phyloP scores from a whole-genome alignment of 1,140 invertebrate species.

The Linepithema humile region DNA sequence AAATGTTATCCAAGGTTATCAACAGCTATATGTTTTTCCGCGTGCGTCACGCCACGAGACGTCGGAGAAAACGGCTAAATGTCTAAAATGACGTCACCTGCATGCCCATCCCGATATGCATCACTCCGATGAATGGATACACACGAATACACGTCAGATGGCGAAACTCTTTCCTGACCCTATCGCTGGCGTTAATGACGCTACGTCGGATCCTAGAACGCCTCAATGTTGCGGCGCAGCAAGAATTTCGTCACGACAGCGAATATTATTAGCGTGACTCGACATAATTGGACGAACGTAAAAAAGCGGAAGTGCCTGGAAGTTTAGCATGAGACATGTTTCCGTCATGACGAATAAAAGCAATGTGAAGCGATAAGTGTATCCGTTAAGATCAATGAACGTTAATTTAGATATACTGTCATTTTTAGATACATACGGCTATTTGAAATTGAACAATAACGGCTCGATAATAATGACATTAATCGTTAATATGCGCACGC shows the following conservation, averaged over 20 bases:
- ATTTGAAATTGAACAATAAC: not conserved
- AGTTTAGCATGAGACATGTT: not conserved
- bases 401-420: not conserved
- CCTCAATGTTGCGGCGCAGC: not conserved
- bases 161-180: slow-evolving; percentile 21
- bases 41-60: slow-evolving; percentile 33
- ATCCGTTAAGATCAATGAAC: not conserved
- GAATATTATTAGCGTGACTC: slow-evolving; percentile 33
- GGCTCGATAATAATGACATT: not conserved
- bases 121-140: slow-evolving; percentile 11
- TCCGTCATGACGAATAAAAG: not conserved
- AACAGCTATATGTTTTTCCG: not conserved
- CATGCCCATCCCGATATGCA: not conserved
- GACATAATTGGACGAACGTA: not conserved
- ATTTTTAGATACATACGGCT: not conserved
- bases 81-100: slow-evolving; percentile 34
- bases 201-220: not conserved
- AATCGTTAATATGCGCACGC: not conserved
- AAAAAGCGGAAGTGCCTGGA: not conserved
- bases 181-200: not conserved
- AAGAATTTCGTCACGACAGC: slow-evolving; percentile 23
- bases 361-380: not conserved
- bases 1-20: slow-evolving; percentile 24
- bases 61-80: slow-evolving; percentile 19
- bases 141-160: slow-evolving; percentile 3